Percentiles rank a stretch among this genome's conserved stretches.
These are phyloP conservation scores for Drusus annulatus DNA, from an alignment of 1,140 invertebrate species.

Conservation along the genomic window DNA sequence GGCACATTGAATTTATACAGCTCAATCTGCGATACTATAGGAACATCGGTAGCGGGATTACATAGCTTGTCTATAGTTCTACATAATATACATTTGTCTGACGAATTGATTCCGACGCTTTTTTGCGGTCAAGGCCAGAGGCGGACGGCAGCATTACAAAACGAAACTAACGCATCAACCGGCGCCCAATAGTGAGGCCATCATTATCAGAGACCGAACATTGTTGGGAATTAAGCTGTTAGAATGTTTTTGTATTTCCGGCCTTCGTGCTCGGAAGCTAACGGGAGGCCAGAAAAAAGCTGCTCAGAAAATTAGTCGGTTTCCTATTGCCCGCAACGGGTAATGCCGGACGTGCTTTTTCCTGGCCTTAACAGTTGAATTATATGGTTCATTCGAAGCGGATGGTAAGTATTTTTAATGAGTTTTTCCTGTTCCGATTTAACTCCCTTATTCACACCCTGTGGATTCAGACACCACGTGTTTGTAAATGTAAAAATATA, in stretches of 20 bases:
- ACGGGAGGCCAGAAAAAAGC: constrained; percentile 20
- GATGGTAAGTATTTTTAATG: too few relatives aligned
- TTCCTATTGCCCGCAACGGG: constrained; percentile 14
- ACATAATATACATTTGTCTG: constrained; percentile 12
- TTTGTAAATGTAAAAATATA: too few relatives aligned
- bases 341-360: constrained; percentile 6
- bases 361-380: too few relatives aligned
- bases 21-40: constrained; percentile 4
- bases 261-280: constrained; percentile 20
- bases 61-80: background rate
- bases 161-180: background rate
- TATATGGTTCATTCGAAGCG: too few relatives aligned
- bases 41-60: constrained; percentile 7
- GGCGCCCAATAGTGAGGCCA: background rate
- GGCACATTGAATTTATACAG: constrained; percentile 1
- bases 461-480: too few relatives aligned
- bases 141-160: background rate
- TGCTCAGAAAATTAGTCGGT: constrained; percentile 1
- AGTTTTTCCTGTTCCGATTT: too few relatives aligned
- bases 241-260: background rate
- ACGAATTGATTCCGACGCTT: constrained; percentile 28
- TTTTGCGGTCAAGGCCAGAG: constrained; percentile 34
- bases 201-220: background rate
- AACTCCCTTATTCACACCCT: too few relatives aligned
- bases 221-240: background rate